Conservation (phyloP, 2,888 invertebrate species). For the Caenorhabditis parvicauda region DNA sequence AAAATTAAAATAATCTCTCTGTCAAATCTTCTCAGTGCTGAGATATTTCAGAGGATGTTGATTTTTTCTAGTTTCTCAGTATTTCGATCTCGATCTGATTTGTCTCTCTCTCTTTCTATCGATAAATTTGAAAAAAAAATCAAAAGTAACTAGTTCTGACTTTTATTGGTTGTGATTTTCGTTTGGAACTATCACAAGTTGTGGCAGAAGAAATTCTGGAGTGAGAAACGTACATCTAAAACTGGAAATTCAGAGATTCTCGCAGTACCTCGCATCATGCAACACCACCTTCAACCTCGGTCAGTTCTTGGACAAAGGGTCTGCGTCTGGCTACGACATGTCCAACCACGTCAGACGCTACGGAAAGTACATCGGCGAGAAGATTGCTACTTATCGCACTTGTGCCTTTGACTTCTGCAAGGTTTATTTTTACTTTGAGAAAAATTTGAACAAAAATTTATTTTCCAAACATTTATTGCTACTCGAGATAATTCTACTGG, state of each 20-base stretch:
- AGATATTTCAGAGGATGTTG: too few species aligned
- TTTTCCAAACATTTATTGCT: neutral
- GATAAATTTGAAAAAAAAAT: neutral
- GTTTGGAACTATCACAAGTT: neutral
- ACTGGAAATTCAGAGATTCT: constrained; percentile 88
- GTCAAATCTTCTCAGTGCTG: too few species aligned
- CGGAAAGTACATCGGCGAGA: constrained; percentile 98
- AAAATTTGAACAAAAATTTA: neutral
- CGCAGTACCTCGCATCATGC: constrained; percentile 98
- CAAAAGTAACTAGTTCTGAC: too few species aligned
- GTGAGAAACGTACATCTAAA: too few species aligned
- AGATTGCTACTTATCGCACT: constrained; percentile 93
- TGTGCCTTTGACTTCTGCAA: constrained; percentile 99
- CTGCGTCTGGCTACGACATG: constrained; percentile 99
- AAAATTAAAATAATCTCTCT: too few species aligned
- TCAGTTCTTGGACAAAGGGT: constrained; percentile 93
- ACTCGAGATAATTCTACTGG: too few species aligned
- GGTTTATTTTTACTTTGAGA: constrained; percentile 67
- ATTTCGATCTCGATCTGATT: too few species aligned
- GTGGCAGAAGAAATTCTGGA: neutral
- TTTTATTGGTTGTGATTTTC: neutral
- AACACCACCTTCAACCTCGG: constrained; percentile 98
- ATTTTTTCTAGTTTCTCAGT: too few species aligned
- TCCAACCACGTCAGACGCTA: constrained; percentile 97
- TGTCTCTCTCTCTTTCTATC: neutral